A percentile compares a stretch with the other conserved stretches of the same genome.
Evolutionary conservation across 1,140 invertebrate species (phyloP).

Genomic region (Tetraneura akinire): DNA sequence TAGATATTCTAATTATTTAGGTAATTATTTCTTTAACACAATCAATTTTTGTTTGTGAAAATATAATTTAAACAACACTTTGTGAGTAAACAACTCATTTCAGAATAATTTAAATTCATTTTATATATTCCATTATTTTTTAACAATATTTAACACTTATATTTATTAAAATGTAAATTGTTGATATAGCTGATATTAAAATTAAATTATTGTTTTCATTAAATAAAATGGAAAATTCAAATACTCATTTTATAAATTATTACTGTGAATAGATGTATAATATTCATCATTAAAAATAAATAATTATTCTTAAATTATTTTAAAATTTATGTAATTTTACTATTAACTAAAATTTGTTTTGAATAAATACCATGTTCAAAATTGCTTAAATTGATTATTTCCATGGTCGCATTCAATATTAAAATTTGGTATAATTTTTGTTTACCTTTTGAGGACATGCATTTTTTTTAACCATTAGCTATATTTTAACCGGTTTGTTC

Average conservation of each 20-base stretch:
- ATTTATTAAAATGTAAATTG: no score
- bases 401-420: not conserved
- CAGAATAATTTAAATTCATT: not conserved
- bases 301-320: no score
- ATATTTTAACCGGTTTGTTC: slow-evolving; percentile 21
- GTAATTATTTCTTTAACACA: not conserved
- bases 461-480: slow-evolving; percentile 2
- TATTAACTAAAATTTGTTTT: no score
- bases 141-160: not conserved
- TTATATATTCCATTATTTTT: not conserved
- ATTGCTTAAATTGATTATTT: slow-evolving; percentile 5
- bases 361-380: no score
- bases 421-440: not conserved
- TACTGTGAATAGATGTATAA: no score
- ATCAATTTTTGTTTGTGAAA: not conserved
- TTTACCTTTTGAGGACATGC: slow-evolving; percentile 6
- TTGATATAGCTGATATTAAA: no score
- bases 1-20: not conserved
- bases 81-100: not conserved
- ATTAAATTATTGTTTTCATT: no score
- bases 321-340: no score
- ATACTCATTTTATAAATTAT: no score
- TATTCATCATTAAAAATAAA: no score
- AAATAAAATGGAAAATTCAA: no score
- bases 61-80: not conserved